A percentile compares a stretch with the other conserved stretches of the same genome.
Conservation (phyloP, 2,888 invertebrate genomes). For the Kryphioiulus occultus region DNA sequence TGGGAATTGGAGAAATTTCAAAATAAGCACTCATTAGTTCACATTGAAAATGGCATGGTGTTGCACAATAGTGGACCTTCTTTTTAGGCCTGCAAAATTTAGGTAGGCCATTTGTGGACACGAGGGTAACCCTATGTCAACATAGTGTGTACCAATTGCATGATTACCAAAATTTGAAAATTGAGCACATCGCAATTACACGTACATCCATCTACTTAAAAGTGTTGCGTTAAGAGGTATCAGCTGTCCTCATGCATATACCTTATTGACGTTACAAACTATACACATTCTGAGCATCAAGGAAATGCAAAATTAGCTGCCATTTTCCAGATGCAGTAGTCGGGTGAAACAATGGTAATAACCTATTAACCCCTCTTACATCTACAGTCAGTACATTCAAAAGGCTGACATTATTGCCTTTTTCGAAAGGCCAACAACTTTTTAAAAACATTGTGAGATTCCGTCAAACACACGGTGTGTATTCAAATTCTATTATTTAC, state of each 20-base stretch:
- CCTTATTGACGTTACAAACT: neutral
- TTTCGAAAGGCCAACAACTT: slow-evolving; percentile 7
- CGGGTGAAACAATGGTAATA: slow-evolving; percentile 17
- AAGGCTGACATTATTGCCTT: neutral
- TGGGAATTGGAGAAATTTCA: neutral
- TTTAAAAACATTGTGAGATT: neutral
- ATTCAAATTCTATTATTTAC: slow-evolving; percentile 22
- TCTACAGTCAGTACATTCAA: neutral
- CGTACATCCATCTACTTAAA: neutral
- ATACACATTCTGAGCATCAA: too few relatives aligned
- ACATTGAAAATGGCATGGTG: neutral
- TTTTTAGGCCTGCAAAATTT: neutral
- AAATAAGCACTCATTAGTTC: neutral
- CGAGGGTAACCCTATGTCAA: neutral
- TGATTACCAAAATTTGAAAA: neutral
- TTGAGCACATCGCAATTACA: neutral
- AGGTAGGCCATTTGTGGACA: slow-evolving; percentile 6
- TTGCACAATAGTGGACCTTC: slow-evolving; percentile 3
- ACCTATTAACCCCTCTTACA: neutral
- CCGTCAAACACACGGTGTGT: neutral
- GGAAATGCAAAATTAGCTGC: neutral
- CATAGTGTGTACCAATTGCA: neutral
- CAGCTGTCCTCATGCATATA: neutral
- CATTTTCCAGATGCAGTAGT: neutral
- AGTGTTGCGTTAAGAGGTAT: neutral